phyloP scores from a whole-genome alignment of 1,140 invertebrate species.

The Drosophila hydei region DNA sequence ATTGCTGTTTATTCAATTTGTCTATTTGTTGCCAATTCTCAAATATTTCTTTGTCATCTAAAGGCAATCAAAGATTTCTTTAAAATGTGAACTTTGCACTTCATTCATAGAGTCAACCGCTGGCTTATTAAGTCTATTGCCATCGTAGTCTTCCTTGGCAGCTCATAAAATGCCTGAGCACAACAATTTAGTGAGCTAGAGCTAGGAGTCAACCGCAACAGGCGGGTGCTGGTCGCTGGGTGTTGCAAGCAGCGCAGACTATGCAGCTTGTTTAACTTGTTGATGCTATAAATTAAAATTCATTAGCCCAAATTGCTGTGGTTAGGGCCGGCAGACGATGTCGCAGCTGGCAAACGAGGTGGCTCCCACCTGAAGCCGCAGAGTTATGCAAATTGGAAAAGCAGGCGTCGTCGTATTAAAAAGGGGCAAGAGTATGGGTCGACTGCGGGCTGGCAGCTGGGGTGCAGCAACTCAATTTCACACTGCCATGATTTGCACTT shows the following conservation, averaged over 20 bases:
- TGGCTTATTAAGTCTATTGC: no score
- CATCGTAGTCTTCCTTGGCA: no score
- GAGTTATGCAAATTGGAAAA: slow-evolving; percentile 63
- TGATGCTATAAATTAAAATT: slow-evolving; percentile 79
- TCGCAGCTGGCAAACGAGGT: neutral
- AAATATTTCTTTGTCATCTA: no score
- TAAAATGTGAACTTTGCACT: no score
- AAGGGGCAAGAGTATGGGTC: neutral
- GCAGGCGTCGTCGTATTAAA: neutral
- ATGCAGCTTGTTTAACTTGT: slow-evolving; percentile 65
- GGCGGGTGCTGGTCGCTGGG: neutral
- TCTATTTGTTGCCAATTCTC: no score
- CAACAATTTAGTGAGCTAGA: slow-evolving; percentile 2
- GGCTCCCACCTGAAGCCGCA: slow-evolving; percentile 30
- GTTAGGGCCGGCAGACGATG: slow-evolving; percentile 45
- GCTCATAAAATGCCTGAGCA: slow-evolving; percentile 13
- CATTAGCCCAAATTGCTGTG: slow-evolving; percentile 70
- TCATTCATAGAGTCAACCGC: no score
- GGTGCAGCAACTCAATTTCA: slow-evolving; percentile 68
- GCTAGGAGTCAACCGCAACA: neutral
- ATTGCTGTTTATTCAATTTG: no score
- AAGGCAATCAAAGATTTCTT: no score
- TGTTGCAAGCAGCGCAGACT: slow-evolving; percentile 10
- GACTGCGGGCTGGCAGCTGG: neutral
- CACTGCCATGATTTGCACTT: slow-evolving; percentile 67